A percentile compares a stretch with the other conserved stretches of the same genome.
These are phyloP conservation scores for Linurgus olivaceus DNA, from an alignment of 2,797 vertebrate species.

Conservation along the genomic window DNA sequence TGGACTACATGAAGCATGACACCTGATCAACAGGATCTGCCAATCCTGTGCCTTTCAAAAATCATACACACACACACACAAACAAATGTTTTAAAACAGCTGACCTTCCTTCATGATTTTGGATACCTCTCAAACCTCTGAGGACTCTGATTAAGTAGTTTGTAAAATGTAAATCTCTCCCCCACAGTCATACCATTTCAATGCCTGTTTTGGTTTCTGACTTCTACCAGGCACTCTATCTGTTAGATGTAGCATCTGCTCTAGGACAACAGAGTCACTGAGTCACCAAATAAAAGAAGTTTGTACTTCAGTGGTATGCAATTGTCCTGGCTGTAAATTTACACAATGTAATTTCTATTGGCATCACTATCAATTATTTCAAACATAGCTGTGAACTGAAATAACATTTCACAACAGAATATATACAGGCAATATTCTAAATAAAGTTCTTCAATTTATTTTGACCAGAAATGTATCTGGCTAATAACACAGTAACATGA, in stretches of 20 bases:
- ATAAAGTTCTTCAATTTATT: background rate
- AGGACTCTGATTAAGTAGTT: background rate
- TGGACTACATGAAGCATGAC: background rate
- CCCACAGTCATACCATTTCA: background rate
- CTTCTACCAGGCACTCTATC: background rate
- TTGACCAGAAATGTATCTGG: background rate
- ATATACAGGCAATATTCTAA: background rate
- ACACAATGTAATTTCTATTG: background rate
- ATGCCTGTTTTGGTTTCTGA: background rate
- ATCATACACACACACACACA: background rate
- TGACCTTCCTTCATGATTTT: background rate
- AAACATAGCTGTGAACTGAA: background rate
- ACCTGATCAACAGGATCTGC: background rate
- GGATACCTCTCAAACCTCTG: background rate
- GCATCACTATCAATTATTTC: background rate
- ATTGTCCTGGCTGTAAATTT: background rate
- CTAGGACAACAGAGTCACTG: background rate
- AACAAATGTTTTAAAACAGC: background rate
- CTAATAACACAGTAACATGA: background rate
- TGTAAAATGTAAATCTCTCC: background rate
- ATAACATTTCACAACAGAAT: background rate
- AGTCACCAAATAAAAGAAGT: background rate
- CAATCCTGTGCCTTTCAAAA: background rate
- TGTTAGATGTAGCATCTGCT: background rate
- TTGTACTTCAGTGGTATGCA: background rate